phyloP scores from a whole-genome alignment of 2,888 invertebrate genomes.

The Onchidella celtica region DNA sequence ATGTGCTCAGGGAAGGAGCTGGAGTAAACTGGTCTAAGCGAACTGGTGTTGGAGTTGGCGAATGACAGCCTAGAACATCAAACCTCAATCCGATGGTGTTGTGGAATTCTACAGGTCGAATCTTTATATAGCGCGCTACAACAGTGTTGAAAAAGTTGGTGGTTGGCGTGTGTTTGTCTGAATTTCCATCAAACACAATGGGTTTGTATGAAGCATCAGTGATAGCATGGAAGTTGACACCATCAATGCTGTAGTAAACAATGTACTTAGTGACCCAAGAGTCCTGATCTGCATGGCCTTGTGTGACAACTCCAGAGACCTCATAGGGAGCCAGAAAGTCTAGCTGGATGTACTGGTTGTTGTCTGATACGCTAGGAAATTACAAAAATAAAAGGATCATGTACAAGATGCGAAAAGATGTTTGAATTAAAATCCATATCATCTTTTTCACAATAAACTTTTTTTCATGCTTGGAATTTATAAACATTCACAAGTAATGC shows the following conservation, averaged over 20 bases:
- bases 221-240: conserved; percentile 57
- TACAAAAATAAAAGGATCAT: no score
- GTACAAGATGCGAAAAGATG: no score
- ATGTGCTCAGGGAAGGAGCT: no score
- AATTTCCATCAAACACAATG: conserved; percentile 81
- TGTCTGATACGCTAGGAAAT: conserved; percentile 50
- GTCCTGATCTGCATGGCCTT: conserved; percentile 58
- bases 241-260: conserved; percentile 65
- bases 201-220: conserved; percentile 10
- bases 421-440: no score
- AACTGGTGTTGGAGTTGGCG: conserved; percentile 60
- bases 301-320: conserved; percentile 67
- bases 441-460: no score
- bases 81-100: conserved; percentile 65
- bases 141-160: conserved; percentile 50
- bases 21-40: conserved; percentile 44
- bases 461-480: no score
- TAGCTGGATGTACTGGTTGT: conserved; percentile 65
- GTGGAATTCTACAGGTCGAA: conserved; percentile 79
- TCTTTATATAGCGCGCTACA: conserved; percentile 63
- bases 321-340: conserved; percentile 64
- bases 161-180: conserved; percentile 57
- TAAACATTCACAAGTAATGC: no score
- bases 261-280: conserved; percentile 64
- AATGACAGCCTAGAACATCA: conserved; percentile 67